Base-by-base conservation (phyloP, 2,113 vertebrate genomes). In the Polypterus bichir region DNA sequence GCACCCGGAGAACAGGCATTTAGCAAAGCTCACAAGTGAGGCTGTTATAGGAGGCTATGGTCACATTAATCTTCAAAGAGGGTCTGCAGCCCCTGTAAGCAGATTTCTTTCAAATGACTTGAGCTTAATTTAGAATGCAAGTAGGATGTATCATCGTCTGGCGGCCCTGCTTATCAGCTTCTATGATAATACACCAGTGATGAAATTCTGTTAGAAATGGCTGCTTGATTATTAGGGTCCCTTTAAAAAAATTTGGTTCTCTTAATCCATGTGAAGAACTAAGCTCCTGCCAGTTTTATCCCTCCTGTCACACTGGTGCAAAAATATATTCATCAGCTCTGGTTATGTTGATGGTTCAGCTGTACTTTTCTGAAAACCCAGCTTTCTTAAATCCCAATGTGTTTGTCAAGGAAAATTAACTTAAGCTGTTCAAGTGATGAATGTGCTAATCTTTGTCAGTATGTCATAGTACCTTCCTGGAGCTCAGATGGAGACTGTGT, bases 51-150 rank as follows among this genome's bases (percentile, higher is more conserved):
- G 27, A 27, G 27, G 27, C 27, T 27, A 27, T 27, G 27, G 27
- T 27, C 27, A 27, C 63, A 54, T 63, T 64, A 71, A 73, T 68
- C 64, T 64, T 54, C 6, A 60, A n/a, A 63, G 63, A 66, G 63
- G 45, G 55, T 68, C 49, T 62, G 49, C 46, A 57, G 62, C 61
- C 61, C 64, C 68, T 71, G 71, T 69, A 60, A 68, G 70, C 58
- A 63, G 62, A 60, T 70, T 62, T 69, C 65, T 69, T 73, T 75
- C 63, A 47, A 63, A 68, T 53, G 7, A 9, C 62, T 70, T 58
- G 68, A 48, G 64, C 61, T 71, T 72, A 64, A 71, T 70, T 64
- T 67, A 61, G 59, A 73, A 62, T 68, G 59, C 70, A 71, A 74
- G 65, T 65, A 61, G 66, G 59, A 61, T 70, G 59, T 63, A 60